Percentiles rank a stretch among this genome's conserved stretches.
These are phyloP conservation scores for Chaunax sp. DNA, from an alignment of 2,797 vertebrate species.

Conservation along the genomic window DNA sequence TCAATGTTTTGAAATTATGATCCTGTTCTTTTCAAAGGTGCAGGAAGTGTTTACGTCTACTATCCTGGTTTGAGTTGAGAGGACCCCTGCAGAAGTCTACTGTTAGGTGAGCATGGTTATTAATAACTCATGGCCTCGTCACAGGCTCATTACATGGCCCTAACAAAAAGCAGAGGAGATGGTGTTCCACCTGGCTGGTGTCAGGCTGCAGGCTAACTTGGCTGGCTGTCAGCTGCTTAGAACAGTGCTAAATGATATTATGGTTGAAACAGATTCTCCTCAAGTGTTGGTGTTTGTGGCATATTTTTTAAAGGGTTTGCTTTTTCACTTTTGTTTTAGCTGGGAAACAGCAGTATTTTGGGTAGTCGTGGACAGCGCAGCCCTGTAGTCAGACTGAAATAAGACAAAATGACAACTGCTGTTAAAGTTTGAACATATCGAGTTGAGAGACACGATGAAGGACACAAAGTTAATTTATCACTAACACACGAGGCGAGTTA, in stretches of 20 bases:
- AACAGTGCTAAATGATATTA: not conserved
- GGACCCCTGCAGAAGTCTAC: constrained; percentile 15
- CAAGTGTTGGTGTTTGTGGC: not conserved
- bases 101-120: constrained; percentile 69
- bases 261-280: not conserved
- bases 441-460: not conserved
- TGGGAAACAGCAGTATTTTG: not conserved
- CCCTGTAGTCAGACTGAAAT: not conserved
- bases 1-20: not conserved
- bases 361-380: not conserved
- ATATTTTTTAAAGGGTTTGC: not conserved
- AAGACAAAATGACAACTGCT: not conserved
- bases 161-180: constrained; percentile 72
- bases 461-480: not conserved
- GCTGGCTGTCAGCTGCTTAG: not conserved
- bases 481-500: not conserved
- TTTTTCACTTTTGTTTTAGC: not conserved
- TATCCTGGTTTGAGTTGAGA: constrained; percentile 18
- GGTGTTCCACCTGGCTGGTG: constrained; percentile 63
- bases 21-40: not conserved
- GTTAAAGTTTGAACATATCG: not conserved
- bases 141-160: constrained; percentile 82
- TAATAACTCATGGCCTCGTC: constrained; percentile 82
- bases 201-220: not conserved
- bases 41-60: constrained; percentile 6